Evolutionary conservation across 2,113 vertebrate genomes (phyloP).

Genomic region (Nycticorax nycticorax): DNA sequence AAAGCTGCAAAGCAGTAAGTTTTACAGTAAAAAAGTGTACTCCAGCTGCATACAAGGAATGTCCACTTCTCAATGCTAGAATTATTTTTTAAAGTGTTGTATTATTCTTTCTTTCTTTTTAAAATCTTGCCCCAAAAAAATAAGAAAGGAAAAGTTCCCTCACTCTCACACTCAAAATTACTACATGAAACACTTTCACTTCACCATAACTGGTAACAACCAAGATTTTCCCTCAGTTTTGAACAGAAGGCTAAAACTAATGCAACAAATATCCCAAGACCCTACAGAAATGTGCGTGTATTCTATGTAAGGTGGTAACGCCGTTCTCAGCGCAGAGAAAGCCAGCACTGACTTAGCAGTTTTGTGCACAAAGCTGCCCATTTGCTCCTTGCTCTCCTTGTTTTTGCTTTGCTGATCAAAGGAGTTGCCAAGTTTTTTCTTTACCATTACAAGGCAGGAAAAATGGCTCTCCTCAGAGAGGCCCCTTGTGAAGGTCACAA

Average conservation of each 20-base stretch:
- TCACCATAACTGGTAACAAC: neutral
- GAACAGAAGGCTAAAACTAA: neutral
- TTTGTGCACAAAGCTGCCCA: constrained; percentile 81
- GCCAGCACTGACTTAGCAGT: constrained; percentile 79
- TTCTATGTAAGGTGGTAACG: neutral
- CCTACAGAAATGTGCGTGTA: neutral
- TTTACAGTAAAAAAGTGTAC: neutral
- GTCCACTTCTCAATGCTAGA: neutral
- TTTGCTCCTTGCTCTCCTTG: constrained; percentile 84
- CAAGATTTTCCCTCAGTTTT: neutral
- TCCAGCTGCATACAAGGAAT: neutral
- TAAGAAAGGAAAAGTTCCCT: neutral
- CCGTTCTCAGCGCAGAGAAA: neutral
- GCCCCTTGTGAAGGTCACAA: constrained; percentile 81
- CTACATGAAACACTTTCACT: neutral
- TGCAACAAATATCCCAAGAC: neutral
- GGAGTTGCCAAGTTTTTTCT: constrained; percentile 82
- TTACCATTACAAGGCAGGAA: constrained; percentile 77
- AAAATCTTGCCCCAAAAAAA: neutral
- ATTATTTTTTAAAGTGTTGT: neutral
- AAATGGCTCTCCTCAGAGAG: constrained; percentile 78
- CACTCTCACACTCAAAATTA: neutral
- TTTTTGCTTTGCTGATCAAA: constrained; percentile 94
- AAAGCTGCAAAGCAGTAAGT: neutral
- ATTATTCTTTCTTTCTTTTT: neutral